Percentiles rank a stretch among this genome's conserved stretches.
Conservation (phyloP, 2,888 invertebrate genomes). For the Dugesia japonica region DNA sequence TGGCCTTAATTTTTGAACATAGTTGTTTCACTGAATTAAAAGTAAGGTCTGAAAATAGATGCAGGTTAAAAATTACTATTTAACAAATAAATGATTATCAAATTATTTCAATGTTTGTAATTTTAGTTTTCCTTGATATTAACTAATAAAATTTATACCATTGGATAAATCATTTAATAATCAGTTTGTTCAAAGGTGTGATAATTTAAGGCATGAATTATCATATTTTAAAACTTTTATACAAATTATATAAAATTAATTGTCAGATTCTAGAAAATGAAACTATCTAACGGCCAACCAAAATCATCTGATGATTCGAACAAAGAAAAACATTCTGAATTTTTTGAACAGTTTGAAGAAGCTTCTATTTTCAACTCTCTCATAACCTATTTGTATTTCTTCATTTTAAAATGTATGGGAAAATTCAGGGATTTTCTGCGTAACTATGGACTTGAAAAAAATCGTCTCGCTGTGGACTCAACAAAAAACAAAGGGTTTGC, state of each 20-base stretch:
- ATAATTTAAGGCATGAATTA: too few relatives aligned
- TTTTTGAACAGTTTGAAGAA: slow-evolving; percentile 53
- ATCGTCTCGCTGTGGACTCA: slow-evolving; percentile 42
- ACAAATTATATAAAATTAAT: too few relatives aligned
- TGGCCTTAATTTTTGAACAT: too few relatives aligned
- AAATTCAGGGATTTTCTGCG: slow-evolving; percentile 74
- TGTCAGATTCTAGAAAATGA: too few relatives aligned
- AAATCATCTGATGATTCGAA: neutral
- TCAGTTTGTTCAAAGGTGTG: too few relatives aligned
- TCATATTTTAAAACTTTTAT: too few relatives aligned
- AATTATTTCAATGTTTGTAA: too few relatives aligned
- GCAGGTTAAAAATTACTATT: neutral
- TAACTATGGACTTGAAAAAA: slow-evolving; percentile 48
- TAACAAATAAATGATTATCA: too few relatives aligned
- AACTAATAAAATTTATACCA: too few relatives aligned
- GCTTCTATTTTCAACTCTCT: slow-evolving; percentile 65
- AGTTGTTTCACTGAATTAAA: neutral
- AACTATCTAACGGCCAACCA: neutral
- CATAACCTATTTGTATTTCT: slow-evolving; percentile 72
- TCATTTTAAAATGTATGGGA: slow-evolving; percentile 75
- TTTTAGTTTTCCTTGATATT: too few relatives aligned
- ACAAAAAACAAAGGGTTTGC: slow-evolving; percentile 36
- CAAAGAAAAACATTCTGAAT: neutral
- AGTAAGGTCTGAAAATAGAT: neutral
- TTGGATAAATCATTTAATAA: too few relatives aligned